Evolutionary conservation across 2,113 vertebrate species (phyloP).

Genomic region (Aegithalos caudatus): DNA sequence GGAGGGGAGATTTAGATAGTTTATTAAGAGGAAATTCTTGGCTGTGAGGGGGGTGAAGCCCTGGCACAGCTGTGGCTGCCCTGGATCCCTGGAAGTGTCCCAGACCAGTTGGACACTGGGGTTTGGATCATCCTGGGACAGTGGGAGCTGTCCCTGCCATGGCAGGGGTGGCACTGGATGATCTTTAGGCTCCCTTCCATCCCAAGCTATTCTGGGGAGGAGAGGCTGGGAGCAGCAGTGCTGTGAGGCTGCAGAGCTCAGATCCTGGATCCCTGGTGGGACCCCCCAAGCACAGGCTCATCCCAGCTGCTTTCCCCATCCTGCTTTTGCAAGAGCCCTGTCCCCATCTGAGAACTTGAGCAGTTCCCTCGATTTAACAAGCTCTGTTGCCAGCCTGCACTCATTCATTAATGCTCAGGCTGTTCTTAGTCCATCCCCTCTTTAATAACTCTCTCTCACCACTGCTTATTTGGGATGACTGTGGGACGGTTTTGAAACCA

Average conservation of each 20-base stretch:
- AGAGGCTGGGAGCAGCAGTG: neutral
- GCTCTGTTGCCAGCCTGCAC: neutral
- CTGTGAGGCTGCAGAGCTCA: neutral
- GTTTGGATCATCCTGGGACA: fast-evolving
- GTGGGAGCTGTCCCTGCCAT: neutral
- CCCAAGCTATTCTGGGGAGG: neutral
- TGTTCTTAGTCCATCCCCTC: neutral
- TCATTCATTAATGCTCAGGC: neutral
- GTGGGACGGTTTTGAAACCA: slow-evolving; percentile 26
- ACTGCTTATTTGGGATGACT: neutral
- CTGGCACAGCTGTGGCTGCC: neutral
- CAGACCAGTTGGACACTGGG: neutral
- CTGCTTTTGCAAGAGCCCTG: neutral
- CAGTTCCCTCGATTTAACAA: fast-evolving
- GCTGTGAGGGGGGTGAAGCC: fast-evolving
- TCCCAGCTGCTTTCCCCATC: fast-evolving
- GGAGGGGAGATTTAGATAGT: fast-evolving
- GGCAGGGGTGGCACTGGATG: neutral
- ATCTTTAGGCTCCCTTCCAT: neutral
- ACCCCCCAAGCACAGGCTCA: neutral
- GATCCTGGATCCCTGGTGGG: neutral
- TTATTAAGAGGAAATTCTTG: neutral
- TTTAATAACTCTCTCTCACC: neutral
- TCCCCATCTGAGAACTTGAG: neutral
- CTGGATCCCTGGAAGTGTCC: neutral